Percentiles rank a stretch among this genome's conserved stretches.
Evolutionary conservation across 2,888 invertebrate species (phyloP).

Genomic region (Marronus borbonicus): DNA sequence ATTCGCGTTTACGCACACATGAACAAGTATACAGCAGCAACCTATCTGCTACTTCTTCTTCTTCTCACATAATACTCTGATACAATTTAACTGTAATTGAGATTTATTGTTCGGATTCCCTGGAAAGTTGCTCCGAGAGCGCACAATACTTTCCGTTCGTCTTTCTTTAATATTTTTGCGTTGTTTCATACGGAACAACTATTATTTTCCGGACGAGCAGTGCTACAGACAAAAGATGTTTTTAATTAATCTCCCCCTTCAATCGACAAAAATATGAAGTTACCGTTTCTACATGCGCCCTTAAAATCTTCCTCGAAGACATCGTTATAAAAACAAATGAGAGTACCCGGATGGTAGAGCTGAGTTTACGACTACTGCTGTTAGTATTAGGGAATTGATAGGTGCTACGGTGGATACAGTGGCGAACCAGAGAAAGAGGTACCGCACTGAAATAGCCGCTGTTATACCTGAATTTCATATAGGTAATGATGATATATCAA

Average conservation of each 20-base stretch:
- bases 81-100: conserved; percentile 50
- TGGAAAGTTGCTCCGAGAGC: conserved; percentile 31
- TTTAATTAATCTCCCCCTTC: conserved; percentile 24
- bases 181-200: conserved; percentile 27
- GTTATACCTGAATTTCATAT: no score
- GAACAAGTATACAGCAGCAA: no score
- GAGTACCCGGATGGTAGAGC: no score
- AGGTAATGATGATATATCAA: no score
- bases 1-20: neutral
- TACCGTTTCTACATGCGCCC: neutral
- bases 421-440: no score
- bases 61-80: conserved; percentile 39
- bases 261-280: conserved; percentile 26
- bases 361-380: no score
- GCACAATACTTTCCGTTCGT: conserved; percentile 31
- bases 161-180: conserved; percentile 19
- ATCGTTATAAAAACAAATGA: conserved; percentile 2
- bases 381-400: no score
- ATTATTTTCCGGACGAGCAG: conserved; percentile 29
- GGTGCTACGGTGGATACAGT: no score
- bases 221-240: conserved; percentile 32
- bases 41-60: conserved; percentile 22
- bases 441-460: no score
- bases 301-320: neutral
- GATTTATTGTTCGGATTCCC: conserved; percentile 46